Conservation (phyloP, 1,140 invertebrate genomes). For the Gryon sp. region DNA sequence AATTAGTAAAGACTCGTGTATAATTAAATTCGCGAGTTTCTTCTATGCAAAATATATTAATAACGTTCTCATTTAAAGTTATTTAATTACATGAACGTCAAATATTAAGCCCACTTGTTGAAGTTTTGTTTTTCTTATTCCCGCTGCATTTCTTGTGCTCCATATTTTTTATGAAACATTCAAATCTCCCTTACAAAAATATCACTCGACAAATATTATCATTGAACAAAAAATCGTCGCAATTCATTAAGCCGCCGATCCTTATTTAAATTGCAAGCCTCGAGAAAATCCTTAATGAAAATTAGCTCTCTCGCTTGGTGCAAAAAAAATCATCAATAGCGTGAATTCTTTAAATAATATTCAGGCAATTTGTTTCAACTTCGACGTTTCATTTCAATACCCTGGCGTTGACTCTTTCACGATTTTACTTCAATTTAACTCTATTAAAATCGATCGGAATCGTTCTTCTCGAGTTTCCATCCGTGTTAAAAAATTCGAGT, state of each 20-base stretch:
- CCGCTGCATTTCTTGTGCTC: too few species aligned
- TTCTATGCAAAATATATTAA: slow-evolving; percentile 2
- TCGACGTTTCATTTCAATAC: slow-evolving; percentile 47
- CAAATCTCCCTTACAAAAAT: slow-evolving; percentile 1
- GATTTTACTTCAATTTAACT: slow-evolving; percentile 46
- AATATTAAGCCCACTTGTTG: neutral
- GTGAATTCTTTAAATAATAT: slow-evolving; percentile 45
- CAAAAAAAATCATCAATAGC: slow-evolving; percentile 33
- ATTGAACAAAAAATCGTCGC: slow-evolving; percentile 21
- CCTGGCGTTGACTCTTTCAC: slow-evolving; percentile 3
- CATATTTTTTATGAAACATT: slow-evolving; percentile 1
- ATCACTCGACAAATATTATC: slow-evolving; percentile 12
- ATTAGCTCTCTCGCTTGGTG: slow-evolving; percentile 30
- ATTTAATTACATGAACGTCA: slow-evolving; percentile 8
- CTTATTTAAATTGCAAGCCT: slow-evolving; percentile 18
- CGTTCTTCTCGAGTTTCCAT: slow-evolving; percentile 25
- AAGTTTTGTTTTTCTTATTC: neutral
- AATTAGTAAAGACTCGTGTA: neutral
- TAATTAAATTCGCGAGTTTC: slow-evolving; percentile 32
- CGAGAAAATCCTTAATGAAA: slow-evolving; percentile 33
- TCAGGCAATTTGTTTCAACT: slow-evolving; percentile 42
- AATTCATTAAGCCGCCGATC: slow-evolving; percentile 31
- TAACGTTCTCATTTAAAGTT: neutral
- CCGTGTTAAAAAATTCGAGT: slow-evolving; percentile 18
- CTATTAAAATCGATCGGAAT: slow-evolving; percentile 52